Base-by-base conservation (phyloP, 2,888 invertebrate genomes). In the Eupithecia vulgata region DNA sequence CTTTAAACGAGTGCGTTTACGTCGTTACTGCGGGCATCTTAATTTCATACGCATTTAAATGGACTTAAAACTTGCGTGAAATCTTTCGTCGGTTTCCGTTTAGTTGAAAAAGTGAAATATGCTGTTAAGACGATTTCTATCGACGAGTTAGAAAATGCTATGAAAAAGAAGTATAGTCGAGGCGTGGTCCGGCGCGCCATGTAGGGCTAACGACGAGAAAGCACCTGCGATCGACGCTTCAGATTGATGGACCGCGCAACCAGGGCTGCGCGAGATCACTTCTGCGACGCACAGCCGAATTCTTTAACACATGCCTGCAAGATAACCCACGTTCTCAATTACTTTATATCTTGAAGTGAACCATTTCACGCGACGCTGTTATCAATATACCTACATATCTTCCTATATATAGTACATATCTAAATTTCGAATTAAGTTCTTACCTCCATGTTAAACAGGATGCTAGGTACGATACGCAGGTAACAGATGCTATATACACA, bases 171-270 rank as follows among this genome's bases (percentile, higher is more conserved):
- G 91, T 87, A 86, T 84, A 88, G 84, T 85, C 89, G 87, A 91
- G 92, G 93, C 92, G 93, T 91, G 92, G 93, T 92, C 85, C 85
- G 83, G 85, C 86, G 78, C 83, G 81, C 94, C 94, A 87, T 94
- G 88, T 93, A 93, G 90, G 93, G 94, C 92, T 94, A 94, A 94
- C 93, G 93, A 94, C 93, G 93, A 92, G 94, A 94, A 94, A 94
- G 94, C 92, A 90, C 91, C 89, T 87, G 86, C 88, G 90, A 90
- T 86, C 90, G 89, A 86, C 87, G 88, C 88, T 85, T 85, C 85
- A 88, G 91, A 92, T 90, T 93, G 93, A 94, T 93, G 89, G 91
- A 91, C 89, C 88, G 79, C 81, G 83, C 83, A 81, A 75, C 81
- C 81, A 40, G 40, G 6, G 64, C 35, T 40, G 62, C 35, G 61